Evolutionary conservation across 2,113 vertebrate genomes (phyloP), one percentile per base, ranked within the genome.

Genomic region (Malaclemys terrapin): DNA sequence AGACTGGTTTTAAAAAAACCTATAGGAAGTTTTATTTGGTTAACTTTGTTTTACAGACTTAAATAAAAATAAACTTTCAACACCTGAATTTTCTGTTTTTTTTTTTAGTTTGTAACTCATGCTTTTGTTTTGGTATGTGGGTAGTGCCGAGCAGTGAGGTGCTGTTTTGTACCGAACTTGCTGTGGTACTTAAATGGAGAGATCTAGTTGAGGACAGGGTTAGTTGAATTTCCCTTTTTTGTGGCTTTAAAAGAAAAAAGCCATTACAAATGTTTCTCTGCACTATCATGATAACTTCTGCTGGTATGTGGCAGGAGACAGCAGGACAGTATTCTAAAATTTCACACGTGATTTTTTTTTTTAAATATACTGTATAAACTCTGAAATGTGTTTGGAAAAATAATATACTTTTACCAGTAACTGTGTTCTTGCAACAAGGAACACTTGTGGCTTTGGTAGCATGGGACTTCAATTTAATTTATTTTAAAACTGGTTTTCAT

Each of bases 181-280:
- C 35, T 22, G 31, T 10, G 75, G 47, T 84, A 29, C 59, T 87
- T 3, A 14, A 52, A 6, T 0, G 10, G 52, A 29, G 38, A 13
- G 8, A 57, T 5, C 59, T 17, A 4, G 6, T 25, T 3, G 1
- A 13, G 35, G 52, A 20, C 10, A 78, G 72, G 47, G 24, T 13
- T 5, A 1, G 5, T 0, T 27, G 8, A 16, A 5, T 59, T 29
- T 57, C 81, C 12, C 4, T 31, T 54, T 54, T 50, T 27, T 0
- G 1, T 5, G 56, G 50, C 50, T 82, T 19, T 10, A 38, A 50
- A 88, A 20, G 17, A 69, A 4, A 5, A 80, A 47, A 45, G 24
- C 79, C 35, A 35, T 29, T 42, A 7, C 11, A 0, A 54, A 56
- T 85, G 52, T 22, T 27, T 19, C 81, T 54, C 16, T 22, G 22